A percentile compares a stretch with the other conserved stretches of the same genome.
Conservation (phyloP, 2,113 vertebrate species). For the Isichthys henryi region DNA sequence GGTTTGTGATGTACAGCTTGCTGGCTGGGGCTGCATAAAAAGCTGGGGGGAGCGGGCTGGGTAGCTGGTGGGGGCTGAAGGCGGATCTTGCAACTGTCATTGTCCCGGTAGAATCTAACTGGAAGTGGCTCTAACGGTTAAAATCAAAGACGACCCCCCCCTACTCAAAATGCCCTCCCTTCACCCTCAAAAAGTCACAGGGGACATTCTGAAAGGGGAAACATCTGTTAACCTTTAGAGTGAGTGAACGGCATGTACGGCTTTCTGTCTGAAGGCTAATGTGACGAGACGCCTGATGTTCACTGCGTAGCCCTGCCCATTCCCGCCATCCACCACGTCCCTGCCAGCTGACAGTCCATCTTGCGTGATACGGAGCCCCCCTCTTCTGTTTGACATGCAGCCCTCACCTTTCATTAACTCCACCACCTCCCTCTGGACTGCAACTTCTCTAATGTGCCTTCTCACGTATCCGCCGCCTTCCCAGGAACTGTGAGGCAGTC, state of each 20-base stretch:
- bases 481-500: background rate
- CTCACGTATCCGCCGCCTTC: background rate
- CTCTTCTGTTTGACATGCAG: background rate
- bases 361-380: background rate
- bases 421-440: background rate
- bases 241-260: slow-evolving; percentile 23
- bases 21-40: background rate
- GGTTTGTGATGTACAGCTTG: slow-evolving; percentile 5
- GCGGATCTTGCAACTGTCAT: slow-evolving; percentile 5
- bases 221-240: slow-evolving; percentile 35
- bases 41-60: background rate
- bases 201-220: slow-evolving; percentile 27
- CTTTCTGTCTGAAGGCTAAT: slow-evolving; percentile 4
- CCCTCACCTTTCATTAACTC: background rate
- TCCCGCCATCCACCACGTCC: background rate
- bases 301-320: slow-evolving; percentile 15
- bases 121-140: slow-evolving; percentile 23
- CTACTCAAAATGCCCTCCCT: background rate
- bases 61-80: background rate
- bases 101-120: slow-evolving; percentile 17
- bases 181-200: slow-evolving; percentile 11
- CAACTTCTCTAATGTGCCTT: background rate
- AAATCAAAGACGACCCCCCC: background rate
- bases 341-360: background rate
- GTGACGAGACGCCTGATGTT: slow-evolving; percentile 26